Base-by-base conservation (phyloP, 2,888 invertebrate genomes). In the Dryobota labecula region DNA sequence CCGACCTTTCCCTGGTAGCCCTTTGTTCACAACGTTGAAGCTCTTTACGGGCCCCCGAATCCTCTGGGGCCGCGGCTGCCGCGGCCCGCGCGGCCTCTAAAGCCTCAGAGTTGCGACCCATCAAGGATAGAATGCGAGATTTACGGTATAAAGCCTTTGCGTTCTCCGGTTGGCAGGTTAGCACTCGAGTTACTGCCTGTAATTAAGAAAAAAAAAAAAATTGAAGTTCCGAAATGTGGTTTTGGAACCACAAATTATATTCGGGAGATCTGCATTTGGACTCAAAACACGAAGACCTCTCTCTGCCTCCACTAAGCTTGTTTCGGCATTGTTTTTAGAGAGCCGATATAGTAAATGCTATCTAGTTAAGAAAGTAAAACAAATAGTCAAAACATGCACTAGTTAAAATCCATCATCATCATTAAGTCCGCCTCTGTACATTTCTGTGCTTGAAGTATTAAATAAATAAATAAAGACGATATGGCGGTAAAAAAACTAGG, bases 101-200 rank as follows among this genome's bases (percentile, higher is more conserved):
- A 0, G 98, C 98, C 60, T 97, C 97, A 2, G 97, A 92, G 57
- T 97, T 97, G 69, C 98, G 97, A 0, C 96, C 96, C 95, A 95
- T 95, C 0, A 93, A 93, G 2, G 94, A 91, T 0, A 96, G 87
- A 36, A 96, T 96, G 63, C 94, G 93, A 0, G 95, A 91, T 72
- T 99, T 98, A 88, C 99, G 97, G 91, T 98, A 99, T 20, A 99
- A 94, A 0, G 99, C 99, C 93, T 99, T 99, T 0, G 98, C 97
- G 95, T 99, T 99, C 75, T 97, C 95, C 0, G 99, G 98, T 90
- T 99, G 98, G 88, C 98, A 98, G 77, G 97, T 96, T 20, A 99
- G 94, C 3, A 99, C 99, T 89, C 97, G 96, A 64, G 98, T 98
- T 41, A 99, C 97, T 13, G 98, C 98, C 92, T 97, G 96, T 0